Evolutionary conservation across 2,797 vertebrate genomes (phyloP), one percentile per base, ranked within the genome.

Genomic region (Syngnathus acus): DNA sequence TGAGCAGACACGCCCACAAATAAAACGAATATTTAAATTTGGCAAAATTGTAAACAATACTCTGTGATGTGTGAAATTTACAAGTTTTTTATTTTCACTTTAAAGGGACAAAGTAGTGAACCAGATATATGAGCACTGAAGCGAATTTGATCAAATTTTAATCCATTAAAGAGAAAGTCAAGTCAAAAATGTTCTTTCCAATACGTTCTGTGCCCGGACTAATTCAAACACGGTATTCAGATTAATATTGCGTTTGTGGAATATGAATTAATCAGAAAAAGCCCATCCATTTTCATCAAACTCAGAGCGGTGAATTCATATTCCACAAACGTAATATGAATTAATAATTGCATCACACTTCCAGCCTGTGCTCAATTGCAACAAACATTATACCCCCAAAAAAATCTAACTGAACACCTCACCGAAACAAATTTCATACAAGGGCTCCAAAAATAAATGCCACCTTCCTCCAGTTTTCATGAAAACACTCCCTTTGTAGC

Each of bases 361-460:
- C 82, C 84, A 75, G 75, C 81, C 75, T 83, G 78, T 76, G 83
- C 87, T 88, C 87, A 89, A 87, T 88, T 89, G 86, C 87, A 89
- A 87, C 87, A 89, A 89, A 89, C 88, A 89, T 87, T 86, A 80
- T 68, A 66, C 62, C 10, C 67, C 68, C 54, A n/a, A 70, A 50
- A 13, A 37, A 17, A 21, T 43, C 4, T 11, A 26, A 9, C 4
- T 14, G 14, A 47, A 43, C 17, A n/a, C 21, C n/a, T 16, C 11
- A 16, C 32, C 32, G 0, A 23, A 32, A 23, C 19, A 60, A 54
- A 54, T 23, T 5, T 13, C 26, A 5, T 54, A 9, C 21, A 54
- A 54, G n/a, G 21, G n/a, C 21, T 10, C 11, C 51, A 0, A 23
- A 59, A 59, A 17, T 26, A 58, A 58, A 57, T 17, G 26, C 13